A percentile compares a stretch with the other conserved stretches of the same genome.
These are phyloP conservation scores for Plodia interpunctella DNA, from an alignment of 1,140 invertebrate species.

Conservation along the genomic window DNA sequence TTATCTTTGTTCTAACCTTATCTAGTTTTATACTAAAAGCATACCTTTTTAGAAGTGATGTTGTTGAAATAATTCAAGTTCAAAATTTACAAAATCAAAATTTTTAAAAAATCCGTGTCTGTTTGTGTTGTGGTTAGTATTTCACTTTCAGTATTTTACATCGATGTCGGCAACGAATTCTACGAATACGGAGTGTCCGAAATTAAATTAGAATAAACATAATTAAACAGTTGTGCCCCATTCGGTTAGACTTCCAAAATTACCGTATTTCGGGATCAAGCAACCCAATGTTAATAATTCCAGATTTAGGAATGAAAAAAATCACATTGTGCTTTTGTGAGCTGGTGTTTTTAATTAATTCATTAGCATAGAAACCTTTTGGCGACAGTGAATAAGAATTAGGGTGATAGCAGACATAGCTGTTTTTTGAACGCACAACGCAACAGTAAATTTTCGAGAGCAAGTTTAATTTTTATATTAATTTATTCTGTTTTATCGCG, in stretches of 20 bases:
- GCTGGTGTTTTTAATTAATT: slow-evolving; percentile 31
- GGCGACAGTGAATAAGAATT: slow-evolving; percentile 11
- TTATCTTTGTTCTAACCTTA: too few species aligned
- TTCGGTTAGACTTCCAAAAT: slow-evolving; percentile 46
- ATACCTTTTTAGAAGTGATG: too few species aligned
- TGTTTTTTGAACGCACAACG: too few species aligned
- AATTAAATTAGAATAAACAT: slow-evolving; percentile 57
- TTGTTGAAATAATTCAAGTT: too few species aligned
- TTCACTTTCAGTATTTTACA: background rate
- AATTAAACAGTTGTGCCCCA: slow-evolving; percentile 44
- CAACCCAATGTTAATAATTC: slow-evolving; percentile 32
- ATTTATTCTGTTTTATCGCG: too few species aligned
- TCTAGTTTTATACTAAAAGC: too few species aligned
- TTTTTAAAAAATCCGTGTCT: too few species aligned
- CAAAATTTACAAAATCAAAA: too few species aligned
- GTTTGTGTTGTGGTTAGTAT: background rate
- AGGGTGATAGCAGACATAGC: background rate
- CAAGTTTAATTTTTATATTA: too few species aligned
- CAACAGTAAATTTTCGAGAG: too few species aligned
- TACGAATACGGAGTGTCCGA: slow-evolving; percentile 32
- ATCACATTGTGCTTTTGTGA: slow-evolving; percentile 22
- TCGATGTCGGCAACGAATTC: slow-evolving; percentile 16
- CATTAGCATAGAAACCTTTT: slow-evolving; percentile 27
- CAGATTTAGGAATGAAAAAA: slow-evolving; percentile 24
- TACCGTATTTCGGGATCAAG: slow-evolving; percentile 35